Base-by-base conservation (phyloP, 2,797 vertebrate species). In the Heterohyrax brucei region DNA sequence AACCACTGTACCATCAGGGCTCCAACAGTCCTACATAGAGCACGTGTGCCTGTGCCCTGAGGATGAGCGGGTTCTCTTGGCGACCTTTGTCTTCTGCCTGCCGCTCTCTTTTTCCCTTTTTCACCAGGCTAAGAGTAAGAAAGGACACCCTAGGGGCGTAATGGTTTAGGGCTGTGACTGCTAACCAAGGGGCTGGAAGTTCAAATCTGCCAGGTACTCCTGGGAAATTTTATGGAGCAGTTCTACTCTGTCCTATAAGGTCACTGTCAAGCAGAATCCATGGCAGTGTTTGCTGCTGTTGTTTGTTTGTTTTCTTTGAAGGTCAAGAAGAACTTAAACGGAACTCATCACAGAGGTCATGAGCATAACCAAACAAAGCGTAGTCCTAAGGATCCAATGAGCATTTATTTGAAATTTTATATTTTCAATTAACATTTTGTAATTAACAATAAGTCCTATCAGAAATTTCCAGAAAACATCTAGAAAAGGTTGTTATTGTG, bases 391-490 rank as follows among this genome's bases (percentile, higher is more conserved):
- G 14, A 92, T 78, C 28, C 73, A 87, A 77, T 7, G 9, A 1
- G 1, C 33, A 80, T 62, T 93, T 78, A 82, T 5, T 30, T 64
- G 72, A 0, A 68, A 70, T 50, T 91, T 61, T 64, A 61, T 76
- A 93, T 64, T 82, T 33, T 10, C 26, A 72, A 82, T 24, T 56
- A 66, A 19, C 5, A 92, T 62, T 91, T 94, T 66, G 39, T 28
- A 86, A 79, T n/a, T 85, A 73, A 48, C 7, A 50, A 28, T 10
- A 76, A 48, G 8, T 92, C 10, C 10, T 84, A 3, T 44, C 72
- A 76, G n/a, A 89, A 89, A 79, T 22, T 72, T 83, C 21, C 7
- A 81, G 14, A 76, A 85, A 78, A 56, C 48, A 46, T 89, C 50
- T 64, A 50, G 39, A 73, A 75, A 87, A 66, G 5, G 1, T 13